Conservation (phyloP, 2,113 vertebrate genomes). For the Dendropsophus ebraccatus region DNA sequence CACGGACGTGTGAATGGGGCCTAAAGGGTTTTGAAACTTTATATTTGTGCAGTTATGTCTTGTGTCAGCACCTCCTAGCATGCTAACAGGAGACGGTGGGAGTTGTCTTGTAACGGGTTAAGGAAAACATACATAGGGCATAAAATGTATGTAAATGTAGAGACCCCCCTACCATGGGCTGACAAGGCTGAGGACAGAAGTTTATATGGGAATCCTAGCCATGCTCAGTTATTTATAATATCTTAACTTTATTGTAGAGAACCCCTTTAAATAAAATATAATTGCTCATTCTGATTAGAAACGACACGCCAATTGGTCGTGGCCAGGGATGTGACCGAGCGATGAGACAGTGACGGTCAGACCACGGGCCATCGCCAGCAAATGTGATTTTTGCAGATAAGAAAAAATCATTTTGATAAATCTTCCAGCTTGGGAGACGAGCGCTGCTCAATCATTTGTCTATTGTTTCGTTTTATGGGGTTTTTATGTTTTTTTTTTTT, state of each 20-base stretch:
- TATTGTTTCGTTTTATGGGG: constrained; percentile 27
- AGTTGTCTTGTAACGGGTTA: too few relatives aligned
- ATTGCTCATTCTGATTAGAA: neutral
- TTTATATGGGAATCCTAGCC: neutral
- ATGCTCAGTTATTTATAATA: neutral
- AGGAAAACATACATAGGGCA: too few relatives aligned
- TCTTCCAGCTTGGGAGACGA: constrained; percentile 83
- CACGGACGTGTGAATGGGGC: too few relatives aligned
- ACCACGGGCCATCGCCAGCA: constrained; percentile 65
- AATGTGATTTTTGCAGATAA: constrained; percentile 96
- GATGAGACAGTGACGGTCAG: neutral
- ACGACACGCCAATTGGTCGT: neutral
- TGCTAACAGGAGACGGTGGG: too few relatives aligned
- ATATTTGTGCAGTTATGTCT: too few relatives aligned
- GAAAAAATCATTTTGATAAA: constrained; percentile 94
- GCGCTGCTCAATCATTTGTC: constrained; percentile 64
- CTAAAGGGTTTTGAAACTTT: too few relatives aligned
- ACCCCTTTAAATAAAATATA: neutral
- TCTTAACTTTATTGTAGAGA: neutral
- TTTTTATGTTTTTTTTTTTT: neutral
- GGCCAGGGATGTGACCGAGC: neutral
- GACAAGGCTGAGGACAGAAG: neutral
- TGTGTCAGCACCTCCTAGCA: too few relatives aligned
- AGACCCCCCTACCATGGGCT: too few relatives aligned
- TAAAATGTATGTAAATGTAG: too few relatives aligned